These are phyloP conservation scores for Dryococelus australis DNA, from an alignment of 2,888 invertebrate species.

Conservation along the genomic window DNA sequence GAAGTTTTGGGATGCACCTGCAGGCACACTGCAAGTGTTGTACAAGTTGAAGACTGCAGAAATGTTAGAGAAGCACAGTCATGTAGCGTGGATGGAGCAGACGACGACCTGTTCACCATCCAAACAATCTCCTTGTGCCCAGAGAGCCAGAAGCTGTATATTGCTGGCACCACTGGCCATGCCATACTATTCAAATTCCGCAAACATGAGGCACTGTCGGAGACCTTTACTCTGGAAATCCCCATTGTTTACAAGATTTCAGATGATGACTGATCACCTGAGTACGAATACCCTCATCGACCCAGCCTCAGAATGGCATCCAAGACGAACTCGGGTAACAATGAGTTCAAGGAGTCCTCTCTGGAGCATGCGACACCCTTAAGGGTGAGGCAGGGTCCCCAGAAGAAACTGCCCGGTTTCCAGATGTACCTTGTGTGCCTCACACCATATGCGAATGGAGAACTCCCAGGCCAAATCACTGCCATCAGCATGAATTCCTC, in stretches of 20 bases:
- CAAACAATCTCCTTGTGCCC: slow-evolving; percentile 91
- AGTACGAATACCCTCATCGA: slow-evolving; percentile 74
- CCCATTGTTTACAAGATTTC: slow-evolving; percentile 84
- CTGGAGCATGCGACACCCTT: slow-evolving; percentile 61
- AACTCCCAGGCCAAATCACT: slow-evolving; percentile 85
- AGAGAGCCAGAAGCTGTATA: slow-evolving; percentile 87
- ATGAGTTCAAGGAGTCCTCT: slow-evolving; percentile 61
- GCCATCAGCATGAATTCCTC: slow-evolving; percentile 94
- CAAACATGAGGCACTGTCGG: slow-evolving; percentile 85
- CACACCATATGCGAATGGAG: slow-evolving; percentile 80
- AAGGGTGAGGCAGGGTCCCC: slow-evolving; percentile 75
- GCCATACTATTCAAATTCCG: slow-evolving; percentile 95
- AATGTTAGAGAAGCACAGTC: slow-evolving; percentile 78
- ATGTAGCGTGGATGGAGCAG: slow-evolving; percentile 68
- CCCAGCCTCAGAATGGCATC: slow-evolving; percentile 46
- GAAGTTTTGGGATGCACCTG: slow-evolving; percentile 99
- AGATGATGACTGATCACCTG: slow-evolving; percentile 84
- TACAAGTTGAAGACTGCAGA: slow-evolving; percentile 98
- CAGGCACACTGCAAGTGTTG: slow-evolving; percentile 92
- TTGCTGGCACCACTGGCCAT: slow-evolving; percentile 92
- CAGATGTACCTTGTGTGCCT: slow-evolving; percentile 95
- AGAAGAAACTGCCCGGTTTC: slow-evolving; percentile 94
- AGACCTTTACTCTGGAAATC: slow-evolving; percentile 84
- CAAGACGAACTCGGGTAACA: slow-evolving; percentile 53
- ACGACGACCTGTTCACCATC: slow-evolving; percentile 90